Percentiles rank a stretch among this genome's conserved stretches.
These are phyloP conservation scores for Myocastor coypus DNA, from an alignment of 2,113 vertebrate genomes.

Conservation along the genomic window DNA sequence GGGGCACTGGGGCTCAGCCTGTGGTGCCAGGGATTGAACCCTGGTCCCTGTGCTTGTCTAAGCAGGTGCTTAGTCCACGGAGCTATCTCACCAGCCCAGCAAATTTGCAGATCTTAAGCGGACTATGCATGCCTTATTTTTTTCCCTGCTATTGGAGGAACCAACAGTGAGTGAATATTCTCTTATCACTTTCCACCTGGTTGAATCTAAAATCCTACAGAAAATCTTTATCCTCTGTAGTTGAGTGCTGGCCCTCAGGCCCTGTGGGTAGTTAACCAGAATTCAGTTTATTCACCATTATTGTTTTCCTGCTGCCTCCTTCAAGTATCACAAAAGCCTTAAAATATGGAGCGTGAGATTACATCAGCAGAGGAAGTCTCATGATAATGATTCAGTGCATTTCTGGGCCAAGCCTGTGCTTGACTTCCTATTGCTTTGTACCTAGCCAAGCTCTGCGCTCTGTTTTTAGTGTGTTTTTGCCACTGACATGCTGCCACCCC, in stretches of 20 bases:
- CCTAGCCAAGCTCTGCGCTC: constrained; percentile 2
- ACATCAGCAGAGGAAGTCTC: neutral
- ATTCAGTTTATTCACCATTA: neutral
- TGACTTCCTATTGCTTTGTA: constrained; percentile 53
- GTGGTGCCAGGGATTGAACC: no score
- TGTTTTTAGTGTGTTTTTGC: constrained; percentile 30
- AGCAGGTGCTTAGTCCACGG: no score
- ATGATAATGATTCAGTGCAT: constrained; percentile 37
- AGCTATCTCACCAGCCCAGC: no score
- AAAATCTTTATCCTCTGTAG: neutral
- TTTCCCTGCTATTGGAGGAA: neutral
- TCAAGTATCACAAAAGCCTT: neutral
- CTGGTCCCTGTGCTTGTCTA: no score
- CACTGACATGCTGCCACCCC: neutral
- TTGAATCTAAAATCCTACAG: neutral
- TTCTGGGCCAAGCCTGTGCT: neutral
- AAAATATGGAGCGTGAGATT: constrained; percentile 50
- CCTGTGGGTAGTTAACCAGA: neutral
- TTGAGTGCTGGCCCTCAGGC: neutral
- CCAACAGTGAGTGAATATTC: neutral
- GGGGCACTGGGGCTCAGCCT: no score
- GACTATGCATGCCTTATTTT: neutral
- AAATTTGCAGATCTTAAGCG: neutral
- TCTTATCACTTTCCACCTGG: neutral
- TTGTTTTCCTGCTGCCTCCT: constrained; percentile 27